These are phyloP conservation scores for Salarias fasciatus DNA, from an alignment of 2,797 vertebrate genomes.

Conservation along the genomic window DNA sequence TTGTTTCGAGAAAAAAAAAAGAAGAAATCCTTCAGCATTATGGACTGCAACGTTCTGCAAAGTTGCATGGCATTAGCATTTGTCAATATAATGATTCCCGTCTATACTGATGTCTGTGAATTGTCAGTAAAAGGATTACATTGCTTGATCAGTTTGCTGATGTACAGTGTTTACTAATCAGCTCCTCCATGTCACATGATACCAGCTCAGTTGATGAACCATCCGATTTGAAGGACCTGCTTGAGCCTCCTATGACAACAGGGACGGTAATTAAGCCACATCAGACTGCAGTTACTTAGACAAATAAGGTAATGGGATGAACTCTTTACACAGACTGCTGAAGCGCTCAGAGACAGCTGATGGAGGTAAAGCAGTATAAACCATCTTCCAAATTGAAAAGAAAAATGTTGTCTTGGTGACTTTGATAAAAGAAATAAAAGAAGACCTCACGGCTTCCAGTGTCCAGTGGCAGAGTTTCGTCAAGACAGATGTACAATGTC, in stretches of 20 bases:
- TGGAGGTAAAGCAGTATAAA: slow-evolving; percentile 24
- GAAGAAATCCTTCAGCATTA: slow-evolving; percentile 46
- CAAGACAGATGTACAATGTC: slow-evolving; percentile 26
- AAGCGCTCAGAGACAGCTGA: slow-evolving; percentile 24
- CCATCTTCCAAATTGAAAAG: slow-evolving; percentile 38
- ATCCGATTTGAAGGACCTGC: slow-evolving; percentile 42
- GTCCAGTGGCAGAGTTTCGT: slow-evolving; percentile 33
- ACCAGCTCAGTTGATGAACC: slow-evolving; percentile 38
- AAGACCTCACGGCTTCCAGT: slow-evolving; percentile 37
- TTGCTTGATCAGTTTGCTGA: slow-evolving; percentile 57
- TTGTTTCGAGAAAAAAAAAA: slow-evolving; percentile 46
- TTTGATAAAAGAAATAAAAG: background rate
- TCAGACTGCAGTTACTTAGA: slow-evolving; percentile 35
- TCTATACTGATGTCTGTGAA: slow-evolving; percentile 69
- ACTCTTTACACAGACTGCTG: slow-evolving; percentile 12
- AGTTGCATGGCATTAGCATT: slow-evolving; percentile 72
- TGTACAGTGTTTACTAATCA: slow-evolving; percentile 63
- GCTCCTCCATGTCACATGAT: slow-evolving; percentile 45
- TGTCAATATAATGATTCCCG: slow-evolving; percentile 62
- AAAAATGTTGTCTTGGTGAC: slow-evolving; percentile 24
- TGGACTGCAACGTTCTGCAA: slow-evolving; percentile 63
- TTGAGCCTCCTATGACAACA: slow-evolving; percentile 34
- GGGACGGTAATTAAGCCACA: slow-evolving; percentile 37
- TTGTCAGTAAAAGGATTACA: slow-evolving; percentile 56
- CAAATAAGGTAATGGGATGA: slow-evolving; percentile 47